Conservation (phyloP, 1,140 invertebrate species). For the Aphidius ervi region DNA sequence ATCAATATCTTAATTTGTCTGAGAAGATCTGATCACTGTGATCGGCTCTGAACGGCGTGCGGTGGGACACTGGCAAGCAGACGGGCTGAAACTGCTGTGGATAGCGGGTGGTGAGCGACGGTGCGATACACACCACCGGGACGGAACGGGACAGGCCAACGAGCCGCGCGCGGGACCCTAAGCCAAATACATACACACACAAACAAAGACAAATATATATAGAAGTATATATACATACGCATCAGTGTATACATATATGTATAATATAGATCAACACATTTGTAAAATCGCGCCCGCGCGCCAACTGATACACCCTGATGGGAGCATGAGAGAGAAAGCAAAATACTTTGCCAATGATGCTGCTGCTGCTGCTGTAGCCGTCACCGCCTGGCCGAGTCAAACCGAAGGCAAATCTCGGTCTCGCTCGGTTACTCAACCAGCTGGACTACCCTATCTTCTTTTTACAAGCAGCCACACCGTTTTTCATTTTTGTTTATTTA, state of each 20-base stretch:
- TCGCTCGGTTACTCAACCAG: slow-evolving; percentile 22
- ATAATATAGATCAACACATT: background rate
- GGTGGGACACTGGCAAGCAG: slow-evolving; percentile 52
- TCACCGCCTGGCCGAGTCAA: slow-evolving; percentile 26
- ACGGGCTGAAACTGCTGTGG: slow-evolving; percentile 28
- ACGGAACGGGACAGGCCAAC: slow-evolving; percentile 41
- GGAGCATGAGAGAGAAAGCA: too few relatives aligned
- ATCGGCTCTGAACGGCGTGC: slow-evolving; percentile 44
- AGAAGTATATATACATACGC: slow-evolving; percentile 6
- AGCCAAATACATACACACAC: slow-evolving; percentile 6
- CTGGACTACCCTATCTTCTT: slow-evolving; percentile 26
- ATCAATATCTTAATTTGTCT: background rate
- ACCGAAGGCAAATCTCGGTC: slow-evolving; percentile 23
- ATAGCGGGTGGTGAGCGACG: slow-evolving; percentile 27
- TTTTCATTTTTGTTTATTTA: slow-evolving; percentile 21
- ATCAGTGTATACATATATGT: slow-evolving; percentile 4
- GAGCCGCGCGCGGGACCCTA: slow-evolving; percentile 42
- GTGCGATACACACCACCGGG: slow-evolving; percentile 33
- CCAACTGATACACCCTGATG: too few relatives aligned
- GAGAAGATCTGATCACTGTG: slow-evolving; percentile 6
- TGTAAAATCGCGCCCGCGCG: too few relatives aligned
- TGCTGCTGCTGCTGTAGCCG: slow-evolving; percentile 8
- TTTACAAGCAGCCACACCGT: slow-evolving; percentile 29
- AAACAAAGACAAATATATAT: background rate
- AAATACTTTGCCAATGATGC: slow-evolving; percentile 25